phyloP scores from a whole-genome alignment of 2,113 vertebrate species.

The Megaleporinus macrocephalus region DNA sequence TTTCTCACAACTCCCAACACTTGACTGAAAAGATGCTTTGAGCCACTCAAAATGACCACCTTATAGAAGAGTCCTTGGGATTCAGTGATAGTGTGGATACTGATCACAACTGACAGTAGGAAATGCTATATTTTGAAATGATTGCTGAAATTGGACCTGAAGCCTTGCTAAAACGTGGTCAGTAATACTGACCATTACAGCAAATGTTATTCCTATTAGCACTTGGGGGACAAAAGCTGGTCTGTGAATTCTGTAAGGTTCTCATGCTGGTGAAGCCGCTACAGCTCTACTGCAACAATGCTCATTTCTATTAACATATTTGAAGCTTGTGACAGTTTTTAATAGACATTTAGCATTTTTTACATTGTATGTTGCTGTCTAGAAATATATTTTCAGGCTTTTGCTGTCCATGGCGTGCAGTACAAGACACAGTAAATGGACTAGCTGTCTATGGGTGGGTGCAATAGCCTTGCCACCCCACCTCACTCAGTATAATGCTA shows the following conservation, averaged over 20 bases:
- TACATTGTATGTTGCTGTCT: no score
- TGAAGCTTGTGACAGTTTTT: no score
- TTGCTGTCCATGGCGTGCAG: no score
- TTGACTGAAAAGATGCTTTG: constrained; percentile 56
- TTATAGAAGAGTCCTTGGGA: neutral
- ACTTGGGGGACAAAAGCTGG: neutral
- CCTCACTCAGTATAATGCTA: no score
- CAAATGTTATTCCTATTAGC: neutral
- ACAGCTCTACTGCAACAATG: no score
- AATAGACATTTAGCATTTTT: no score
- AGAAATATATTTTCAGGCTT: no score
- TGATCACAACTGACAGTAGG: neutral
- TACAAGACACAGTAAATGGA: no score
- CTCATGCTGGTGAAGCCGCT: neutral
- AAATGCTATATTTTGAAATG: neutral
- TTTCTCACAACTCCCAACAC: constrained; percentile 57
- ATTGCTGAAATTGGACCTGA: neutral
- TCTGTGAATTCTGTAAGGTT: neutral
- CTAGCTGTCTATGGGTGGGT: no score
- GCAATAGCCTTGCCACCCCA: no score
- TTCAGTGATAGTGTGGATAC: neutral
- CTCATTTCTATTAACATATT: no score
- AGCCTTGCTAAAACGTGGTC: neutral
- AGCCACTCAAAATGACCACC: neutral
- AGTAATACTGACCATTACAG: neutral